Conservation (phyloP, 2,797 vertebrate genomes). For the Lutra lutra region DNA sequence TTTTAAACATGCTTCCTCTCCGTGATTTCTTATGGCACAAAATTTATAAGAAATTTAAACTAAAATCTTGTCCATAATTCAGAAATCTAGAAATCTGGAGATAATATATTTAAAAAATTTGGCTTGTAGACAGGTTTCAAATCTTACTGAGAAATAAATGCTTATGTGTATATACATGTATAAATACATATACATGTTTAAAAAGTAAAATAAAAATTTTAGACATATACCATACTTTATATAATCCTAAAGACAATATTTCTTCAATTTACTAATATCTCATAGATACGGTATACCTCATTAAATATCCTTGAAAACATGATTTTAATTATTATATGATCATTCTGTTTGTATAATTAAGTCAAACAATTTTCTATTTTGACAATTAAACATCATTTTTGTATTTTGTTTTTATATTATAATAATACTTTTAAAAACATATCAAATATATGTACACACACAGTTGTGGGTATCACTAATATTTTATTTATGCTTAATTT, state of each 20-base stretch:
- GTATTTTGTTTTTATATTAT: not conserved
- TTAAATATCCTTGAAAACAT: conserved; percentile 26
- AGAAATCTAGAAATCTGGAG: not conserved
- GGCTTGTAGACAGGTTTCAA: not conserved
- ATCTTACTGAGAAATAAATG: not conserved
- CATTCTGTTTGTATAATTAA: not conserved
- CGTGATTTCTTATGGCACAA: not conserved
- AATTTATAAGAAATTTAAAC: conserved; percentile 2
- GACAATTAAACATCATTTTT: not conserved
- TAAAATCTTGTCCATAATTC: not conserved
- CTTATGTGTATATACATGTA: not conserved
- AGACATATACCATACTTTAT: not conserved
- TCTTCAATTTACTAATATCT: not conserved
- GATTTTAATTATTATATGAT: not conserved
- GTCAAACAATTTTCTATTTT: not conserved
- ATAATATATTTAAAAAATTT: not conserved
- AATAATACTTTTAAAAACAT: not conserved
- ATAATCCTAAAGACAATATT: not conserved
- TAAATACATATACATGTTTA: not conserved
- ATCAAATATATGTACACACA: not conserved
- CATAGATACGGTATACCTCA: not conserved
- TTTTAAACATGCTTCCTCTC: not conserved
- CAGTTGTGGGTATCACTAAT: not conserved
- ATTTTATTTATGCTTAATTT: conserved; percentile 9
- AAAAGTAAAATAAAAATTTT: not conserved